Percentiles rank a stretch among this genome's conserved stretches.
Evolutionary conservation across 2,797 vertebrate genomes (phyloP).

Genomic region (Chiroxiphia lanceolata): DNA sequence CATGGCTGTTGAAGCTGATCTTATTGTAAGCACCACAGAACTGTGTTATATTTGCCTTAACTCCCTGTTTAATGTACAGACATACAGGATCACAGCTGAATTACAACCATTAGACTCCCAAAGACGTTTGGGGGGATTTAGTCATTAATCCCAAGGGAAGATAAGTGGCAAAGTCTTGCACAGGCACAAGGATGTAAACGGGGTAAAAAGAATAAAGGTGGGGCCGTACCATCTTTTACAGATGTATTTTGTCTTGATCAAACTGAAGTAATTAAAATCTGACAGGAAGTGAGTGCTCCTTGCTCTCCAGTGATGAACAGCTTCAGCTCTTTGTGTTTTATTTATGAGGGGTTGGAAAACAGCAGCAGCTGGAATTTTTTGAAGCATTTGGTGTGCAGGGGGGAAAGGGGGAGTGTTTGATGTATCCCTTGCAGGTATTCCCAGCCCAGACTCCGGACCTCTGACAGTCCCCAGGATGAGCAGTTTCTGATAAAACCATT

Average conservation of each 20-base stretch:
- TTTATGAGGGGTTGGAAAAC: neutral
- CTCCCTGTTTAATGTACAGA: neutral
- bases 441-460: neutral
- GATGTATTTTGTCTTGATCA: neutral
- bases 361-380: neutral
- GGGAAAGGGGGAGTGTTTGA: neutral
- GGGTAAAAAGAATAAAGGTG: neutral
- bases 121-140: neutral
- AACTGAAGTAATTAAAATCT: neutral
- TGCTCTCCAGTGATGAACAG: neutral
- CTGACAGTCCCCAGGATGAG: neutral
- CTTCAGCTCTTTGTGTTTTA: neutral
- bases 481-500: neutral
- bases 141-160: neutral
- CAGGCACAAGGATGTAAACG: neutral
- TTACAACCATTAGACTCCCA: neutral
- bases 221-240: neutral
- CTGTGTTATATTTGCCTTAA: neutral
- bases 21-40: neutral
- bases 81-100: neutral
- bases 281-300: neutral
- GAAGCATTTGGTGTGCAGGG: neutral
- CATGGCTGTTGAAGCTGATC: neutral
- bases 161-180: neutral
- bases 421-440: neutral